These are phyloP conservation scores for Gastracanthus pulcherrimus DNA, from an alignment of 2,888 invertebrate species.

Conservation along the genomic window DNA sequence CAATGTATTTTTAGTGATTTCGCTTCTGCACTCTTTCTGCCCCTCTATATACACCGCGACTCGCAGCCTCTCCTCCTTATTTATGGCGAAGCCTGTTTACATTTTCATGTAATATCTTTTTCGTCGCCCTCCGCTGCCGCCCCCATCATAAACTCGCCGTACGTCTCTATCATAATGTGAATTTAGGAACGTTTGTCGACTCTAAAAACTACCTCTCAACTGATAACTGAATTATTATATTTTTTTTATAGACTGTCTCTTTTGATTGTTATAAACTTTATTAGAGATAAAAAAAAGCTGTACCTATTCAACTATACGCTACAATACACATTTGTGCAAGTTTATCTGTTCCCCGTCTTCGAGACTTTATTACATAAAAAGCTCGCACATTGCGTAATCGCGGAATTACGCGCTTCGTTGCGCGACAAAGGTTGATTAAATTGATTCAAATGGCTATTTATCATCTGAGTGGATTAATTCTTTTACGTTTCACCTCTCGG, in stretches of 20 bases:
- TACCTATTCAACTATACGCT: too few relatives aligned
- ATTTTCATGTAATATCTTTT: constrained; percentile 54
- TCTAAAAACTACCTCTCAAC: too few relatives aligned
- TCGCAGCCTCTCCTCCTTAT: constrained; percentile 20
- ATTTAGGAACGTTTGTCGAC: neutral
- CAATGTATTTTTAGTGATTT: constrained; percentile 49
- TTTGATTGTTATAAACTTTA: too few relatives aligned
- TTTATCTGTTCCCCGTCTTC: too few relatives aligned
- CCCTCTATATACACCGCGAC: neutral
- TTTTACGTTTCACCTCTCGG: too few relatives aligned
- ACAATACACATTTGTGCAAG: too few relatives aligned
- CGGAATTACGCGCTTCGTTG: constrained; percentile 15
- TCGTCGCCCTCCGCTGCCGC: constrained; percentile 7
- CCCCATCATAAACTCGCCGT: constrained; percentile 34
- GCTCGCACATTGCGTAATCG: neutral
- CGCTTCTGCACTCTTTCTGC: constrained; percentile 7
- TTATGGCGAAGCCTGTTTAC: constrained; percentile 47
- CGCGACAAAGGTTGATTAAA: constrained; percentile 45
- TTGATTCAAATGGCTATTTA: constrained; percentile 31
- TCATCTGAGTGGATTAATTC: constrained; percentile 38
- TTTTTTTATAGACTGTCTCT: too few relatives aligned
- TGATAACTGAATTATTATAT: too few relatives aligned
- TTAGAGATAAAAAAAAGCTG: too few relatives aligned
- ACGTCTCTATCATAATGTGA: constrained; percentile 21
- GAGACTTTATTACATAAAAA: too few relatives aligned